These are phyloP conservation scores for Vidua macroura DNA, from an alignment of 2,113 vertebrate genomes.

Conservation along the genomic window DNA sequence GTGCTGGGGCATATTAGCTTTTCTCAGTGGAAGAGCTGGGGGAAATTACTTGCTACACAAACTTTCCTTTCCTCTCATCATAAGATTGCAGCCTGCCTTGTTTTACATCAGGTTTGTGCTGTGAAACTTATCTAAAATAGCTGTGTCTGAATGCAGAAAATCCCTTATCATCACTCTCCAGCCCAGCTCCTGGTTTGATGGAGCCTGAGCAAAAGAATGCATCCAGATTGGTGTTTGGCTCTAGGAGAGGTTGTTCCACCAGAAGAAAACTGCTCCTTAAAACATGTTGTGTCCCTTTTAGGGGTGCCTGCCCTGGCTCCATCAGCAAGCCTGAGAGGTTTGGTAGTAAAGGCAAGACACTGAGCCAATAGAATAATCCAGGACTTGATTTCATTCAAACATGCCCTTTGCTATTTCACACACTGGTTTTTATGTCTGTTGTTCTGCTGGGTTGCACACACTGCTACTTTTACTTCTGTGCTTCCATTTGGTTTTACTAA, in stretches of 20 bases:
- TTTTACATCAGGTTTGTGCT: neutral
- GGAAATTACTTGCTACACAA: neutral
- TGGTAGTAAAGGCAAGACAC: neutral
- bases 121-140: neutral
- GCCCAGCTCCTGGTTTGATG: neutral
- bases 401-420: neutral
- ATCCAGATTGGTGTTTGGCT: neutral
- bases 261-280: neutral
- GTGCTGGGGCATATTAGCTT: neutral
- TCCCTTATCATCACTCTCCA: neutral
- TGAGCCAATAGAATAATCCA: neutral
- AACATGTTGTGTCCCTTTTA: rapidly evolving
- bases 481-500: neutral
- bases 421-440: neutral
- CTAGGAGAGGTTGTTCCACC: neutral
- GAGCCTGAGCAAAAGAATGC: neutral
- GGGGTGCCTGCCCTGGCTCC: neutral
- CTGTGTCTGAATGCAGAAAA: neutral
- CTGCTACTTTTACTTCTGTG: neutral
- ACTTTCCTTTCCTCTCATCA: neutral
- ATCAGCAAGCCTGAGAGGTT: neutral
- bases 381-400: neutral
- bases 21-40: neutral
- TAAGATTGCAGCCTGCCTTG: neutral
- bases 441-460: neutral